Evolutionary conservation across 2,888 invertebrate genomes (phyloP).

Genomic region (Helobdella robusta): DNA sequence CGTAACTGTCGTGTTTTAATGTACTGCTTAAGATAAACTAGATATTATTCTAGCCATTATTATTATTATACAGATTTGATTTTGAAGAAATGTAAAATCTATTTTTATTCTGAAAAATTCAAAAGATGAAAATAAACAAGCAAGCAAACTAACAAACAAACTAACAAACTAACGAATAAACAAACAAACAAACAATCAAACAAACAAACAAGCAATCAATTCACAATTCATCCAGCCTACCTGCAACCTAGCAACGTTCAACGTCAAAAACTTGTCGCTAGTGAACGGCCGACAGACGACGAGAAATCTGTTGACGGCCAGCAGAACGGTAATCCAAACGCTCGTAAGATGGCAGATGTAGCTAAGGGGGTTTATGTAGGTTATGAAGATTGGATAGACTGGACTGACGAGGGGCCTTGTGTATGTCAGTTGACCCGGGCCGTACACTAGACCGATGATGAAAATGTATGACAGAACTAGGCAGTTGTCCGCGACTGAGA

Average conservation of each 20-base stretch:
- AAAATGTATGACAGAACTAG: slow-evolving; percentile 29
- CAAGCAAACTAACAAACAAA: too few species aligned
- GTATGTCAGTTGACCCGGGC: slow-evolving; percentile 27
- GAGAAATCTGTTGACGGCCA: slow-evolving; percentile 33
- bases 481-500: slow-evolving; percentile 32
- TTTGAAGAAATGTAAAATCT: too few species aligned
- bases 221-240: not conserved
- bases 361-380: slow-evolving; percentile 31
- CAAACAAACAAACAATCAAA: not conserved
- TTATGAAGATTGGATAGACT: slow-evolving; percentile 25
- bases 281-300: slow-evolving; percentile 35
- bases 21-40: too few species aligned
- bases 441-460: slow-evolving; percentile 27
- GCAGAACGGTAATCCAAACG: slow-evolving; percentile 35
- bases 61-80: too few species aligned
- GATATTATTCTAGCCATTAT: too few species aligned
- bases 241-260: slow-evolving; percentile 26
- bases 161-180: not conserved
- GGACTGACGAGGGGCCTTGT: not conserved
- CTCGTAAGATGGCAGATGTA: slow-evolving; percentile 32
- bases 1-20: too few species aligned
- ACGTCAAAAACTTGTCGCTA: slow-evolving; percentile 16
- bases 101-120: too few species aligned
- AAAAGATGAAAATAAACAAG: too few species aligned
- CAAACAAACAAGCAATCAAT: slow-evolving; percentile 27